These are phyloP conservation scores for Neodiprion lecontei DNA, from an alignment of 1,140 invertebrate genomes.

Conservation along the genomic window DNA sequence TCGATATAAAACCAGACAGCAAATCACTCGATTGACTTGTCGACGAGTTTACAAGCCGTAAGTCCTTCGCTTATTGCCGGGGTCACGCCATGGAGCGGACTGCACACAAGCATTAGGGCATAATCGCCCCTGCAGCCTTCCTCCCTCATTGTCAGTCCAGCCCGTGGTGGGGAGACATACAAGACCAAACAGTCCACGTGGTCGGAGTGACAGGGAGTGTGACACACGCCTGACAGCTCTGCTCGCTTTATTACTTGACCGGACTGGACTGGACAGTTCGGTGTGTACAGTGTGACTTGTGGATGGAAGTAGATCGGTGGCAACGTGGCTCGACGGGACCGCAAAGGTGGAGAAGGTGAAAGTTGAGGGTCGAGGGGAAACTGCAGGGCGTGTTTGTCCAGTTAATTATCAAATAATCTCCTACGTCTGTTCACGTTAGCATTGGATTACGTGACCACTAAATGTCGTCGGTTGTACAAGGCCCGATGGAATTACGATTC, in stretches of 20 bases:
- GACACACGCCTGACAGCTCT: not conserved
- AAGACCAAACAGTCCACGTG: not conserved
- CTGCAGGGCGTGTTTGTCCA: not conserved
- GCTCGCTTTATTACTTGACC: not conserved
- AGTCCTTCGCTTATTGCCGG: too few relatives aligned
- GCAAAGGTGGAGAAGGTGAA: not conserved
- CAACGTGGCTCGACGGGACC: not conserved
- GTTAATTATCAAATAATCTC: constrained; percentile 8
- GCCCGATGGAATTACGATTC: too few relatives aligned
- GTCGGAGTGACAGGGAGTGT: not conserved
- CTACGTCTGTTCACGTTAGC: not conserved
- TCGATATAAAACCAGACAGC: too few relatives aligned
- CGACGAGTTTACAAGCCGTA: too few relatives aligned
- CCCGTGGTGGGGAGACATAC: too few relatives aligned
- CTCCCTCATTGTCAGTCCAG: too few relatives aligned
- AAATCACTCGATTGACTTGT: too few relatives aligned
- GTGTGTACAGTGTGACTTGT: not conserved
- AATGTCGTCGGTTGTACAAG: not conserved
- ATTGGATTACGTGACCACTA: not conserved
- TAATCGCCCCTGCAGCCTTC: too few relatives aligned
- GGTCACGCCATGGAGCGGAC: too few relatives aligned
- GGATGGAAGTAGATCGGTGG: not conserved
- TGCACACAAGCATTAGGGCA: too few relatives aligned
- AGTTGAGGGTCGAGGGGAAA: not conserved
- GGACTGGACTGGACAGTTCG: too few relatives aligned